A percentile compares a stretch with the other conserved stretches of the same genome.
These are phyloP conservation scores for Cryptus viduatorius DNA, from an alignment of 2,888 invertebrate species.

Conservation along the genomic window DNA sequence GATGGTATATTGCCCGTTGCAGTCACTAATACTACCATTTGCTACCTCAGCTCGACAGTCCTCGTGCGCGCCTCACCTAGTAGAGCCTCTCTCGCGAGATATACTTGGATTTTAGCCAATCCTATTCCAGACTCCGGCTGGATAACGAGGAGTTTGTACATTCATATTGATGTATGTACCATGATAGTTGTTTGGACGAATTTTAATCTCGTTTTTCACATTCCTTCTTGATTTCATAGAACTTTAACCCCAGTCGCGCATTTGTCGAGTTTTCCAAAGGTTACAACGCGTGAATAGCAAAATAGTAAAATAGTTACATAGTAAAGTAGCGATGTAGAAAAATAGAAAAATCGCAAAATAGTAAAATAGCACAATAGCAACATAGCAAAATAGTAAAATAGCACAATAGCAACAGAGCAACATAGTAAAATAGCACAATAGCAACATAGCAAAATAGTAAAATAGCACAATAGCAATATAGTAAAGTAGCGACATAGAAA, in stretches of 20 bases:
- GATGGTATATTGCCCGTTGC: constrained; percentile 76
- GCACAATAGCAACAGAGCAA: no score
- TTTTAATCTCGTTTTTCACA: not conserved
- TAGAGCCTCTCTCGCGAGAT: constrained; percentile 6
- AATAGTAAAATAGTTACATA: no score
- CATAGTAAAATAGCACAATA: no score
- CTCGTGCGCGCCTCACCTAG: constrained; percentile 34
- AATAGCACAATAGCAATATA: no score
- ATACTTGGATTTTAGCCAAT: constrained; percentile 33
- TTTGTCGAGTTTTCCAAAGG: not conserved
- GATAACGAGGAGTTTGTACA: constrained; percentile 20
- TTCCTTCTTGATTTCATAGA: not conserved
- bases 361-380: no score
- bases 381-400: no score
- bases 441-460: no score
- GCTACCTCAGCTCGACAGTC: constrained; percentile 26
- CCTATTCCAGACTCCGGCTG: not conserved
- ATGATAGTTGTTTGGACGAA: not conserved
- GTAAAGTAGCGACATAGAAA: no score
- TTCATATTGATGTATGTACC: not conserved
- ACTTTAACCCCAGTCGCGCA: not conserved
- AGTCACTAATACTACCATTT: constrained; percentile 56
- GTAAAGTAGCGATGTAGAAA: no score
- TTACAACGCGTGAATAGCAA: no score
- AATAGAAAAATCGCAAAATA: no score